phyloP scores from a whole-genome alignment of 2,797 vertebrate species.

The Nothura maculosa region DNA sequence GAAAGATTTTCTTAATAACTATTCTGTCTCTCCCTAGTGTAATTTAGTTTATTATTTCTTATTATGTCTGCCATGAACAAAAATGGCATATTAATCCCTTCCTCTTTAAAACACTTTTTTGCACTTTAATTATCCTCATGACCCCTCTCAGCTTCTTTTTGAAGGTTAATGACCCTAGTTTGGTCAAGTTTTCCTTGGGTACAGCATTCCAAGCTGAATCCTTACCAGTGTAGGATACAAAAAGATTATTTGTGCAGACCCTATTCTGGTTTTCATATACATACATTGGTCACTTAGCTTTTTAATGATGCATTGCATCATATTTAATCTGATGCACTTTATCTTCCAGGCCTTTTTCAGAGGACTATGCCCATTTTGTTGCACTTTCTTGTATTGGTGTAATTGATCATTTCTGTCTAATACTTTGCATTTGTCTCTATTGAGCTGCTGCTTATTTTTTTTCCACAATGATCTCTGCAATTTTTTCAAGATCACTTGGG shows the following conservation, averaged over 20 bases:
- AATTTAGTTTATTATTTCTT: slow-evolving; percentile 31
- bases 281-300: neutral
- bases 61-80: neutral
- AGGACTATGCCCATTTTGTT: slow-evolving; percentile 1
- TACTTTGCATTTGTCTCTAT: slow-evolving; percentile 3
- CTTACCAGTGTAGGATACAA: neutral
- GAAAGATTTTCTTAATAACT: slow-evolving; percentile 30
- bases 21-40: neutral
- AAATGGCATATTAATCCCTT: neutral
- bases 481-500: slow-evolving; percentile 56
- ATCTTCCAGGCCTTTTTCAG: neutral
- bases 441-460: slow-evolving; percentile 35
- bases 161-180: neutral
- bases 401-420: slow-evolving; percentile 48
- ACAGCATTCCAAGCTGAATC: neutral
- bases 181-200: slow-evolving; percentile 1
- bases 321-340: slow-evolving; percentile 24
- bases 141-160: neutral
- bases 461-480: slow-evolving; percentile 40
- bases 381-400: neutral
- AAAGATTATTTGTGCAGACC: slow-evolving; percentile 4
- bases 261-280: neutral
- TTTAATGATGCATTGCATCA: slow-evolving; percentile 32
- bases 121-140: neutral
- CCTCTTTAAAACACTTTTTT: neutral